These are phyloP conservation scores for Atherinosoma microstoma DNA, from an alignment of 2,797 vertebrate species.

Conservation along the genomic window DNA sequence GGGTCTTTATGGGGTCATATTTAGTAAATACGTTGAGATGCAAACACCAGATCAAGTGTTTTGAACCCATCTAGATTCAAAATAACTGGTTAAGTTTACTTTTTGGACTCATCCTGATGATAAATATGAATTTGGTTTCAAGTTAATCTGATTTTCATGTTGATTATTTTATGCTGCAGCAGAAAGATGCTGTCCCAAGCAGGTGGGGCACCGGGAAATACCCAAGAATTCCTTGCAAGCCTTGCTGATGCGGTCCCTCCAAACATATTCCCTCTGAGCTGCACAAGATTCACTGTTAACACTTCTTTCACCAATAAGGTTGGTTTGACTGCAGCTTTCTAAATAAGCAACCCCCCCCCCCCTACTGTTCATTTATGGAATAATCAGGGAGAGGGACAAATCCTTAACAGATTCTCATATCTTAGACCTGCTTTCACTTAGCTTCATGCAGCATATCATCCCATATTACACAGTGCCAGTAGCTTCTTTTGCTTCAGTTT, in stretches of 20 bases:
- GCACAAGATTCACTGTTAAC: conserved; percentile 4
- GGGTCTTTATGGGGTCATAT: too few species aligned
- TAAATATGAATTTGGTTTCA: background rate
- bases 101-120: background rate
- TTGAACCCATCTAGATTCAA: background rate
- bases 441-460: background rate
- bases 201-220: conserved; percentile 29
- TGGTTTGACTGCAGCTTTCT: conserved; percentile 19
- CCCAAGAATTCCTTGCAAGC: conserved; percentile 27
- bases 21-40: too few species aligned
- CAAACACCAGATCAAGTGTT: too few species aligned
- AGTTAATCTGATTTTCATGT: background rate
- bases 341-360: conserved; percentile 54
- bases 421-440: conserved; percentile 21
- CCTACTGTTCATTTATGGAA: conserved; percentile 57
- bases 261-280: conserved; percentile 37
- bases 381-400: too few species aligned
- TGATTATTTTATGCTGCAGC: conserved; percentile 10
- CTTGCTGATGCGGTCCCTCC: conserved; percentile 17
- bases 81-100: background rate
- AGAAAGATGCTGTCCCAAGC: conserved; percentile 13
- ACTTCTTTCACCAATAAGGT: background rate
- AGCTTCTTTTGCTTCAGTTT: background rate
- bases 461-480: background rate
- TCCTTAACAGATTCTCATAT: too few species aligned